Base-by-base conservation (phyloP, 2,797 vertebrate species). In the Neosilurus hyrtlii region DNA sequence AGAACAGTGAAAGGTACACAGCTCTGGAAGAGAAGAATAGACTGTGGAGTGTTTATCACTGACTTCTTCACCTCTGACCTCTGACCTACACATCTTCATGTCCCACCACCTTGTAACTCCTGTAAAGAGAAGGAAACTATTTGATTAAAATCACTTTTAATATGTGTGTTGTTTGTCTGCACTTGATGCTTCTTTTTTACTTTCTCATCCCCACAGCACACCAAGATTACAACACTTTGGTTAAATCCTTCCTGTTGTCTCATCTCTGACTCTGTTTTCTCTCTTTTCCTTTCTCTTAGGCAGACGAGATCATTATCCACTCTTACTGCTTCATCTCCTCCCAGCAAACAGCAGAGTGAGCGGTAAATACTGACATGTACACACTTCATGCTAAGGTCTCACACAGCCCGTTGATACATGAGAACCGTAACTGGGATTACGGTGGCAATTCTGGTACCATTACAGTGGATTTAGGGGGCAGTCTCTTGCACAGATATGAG, bases 221-320 rank as follows among this genome's bases (percentile, higher is more conserved):
- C 75, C 43, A 61, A 12, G 7, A 9, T 37, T 73, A 15, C 49
- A 1, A 68, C 2, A 57, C 9, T 30, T 35, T 43, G 15, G 8
- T 56, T 49, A 18, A 81, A 71, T 9, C 9, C 1, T n/a, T 49
- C 54, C 14, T 24, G 14, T 22, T 35, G 22, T 76, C 16, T 49
- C 12, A 43, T 61, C 11, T n/a, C 20, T 80, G n/a, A n/a, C 52
- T 74, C 24, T 57, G n/a, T 74, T 14, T 20, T 43, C 20, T 83
- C 26, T n/a, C 74, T 67, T 89, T 86, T 75, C 62, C 11, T 79
- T n/a, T 85, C 63, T 83, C 9, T 56, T 57, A 97, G 96, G 88
- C 96, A 95, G n/a, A 89, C 88, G 77, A 72, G 11, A 16, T 89
- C 92, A 59, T 89, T 87, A 79, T 56, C 93, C 80, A 92, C 93